Conservation (phyloP, 2,888 invertebrate species). For the Blera fallax region DNA sequence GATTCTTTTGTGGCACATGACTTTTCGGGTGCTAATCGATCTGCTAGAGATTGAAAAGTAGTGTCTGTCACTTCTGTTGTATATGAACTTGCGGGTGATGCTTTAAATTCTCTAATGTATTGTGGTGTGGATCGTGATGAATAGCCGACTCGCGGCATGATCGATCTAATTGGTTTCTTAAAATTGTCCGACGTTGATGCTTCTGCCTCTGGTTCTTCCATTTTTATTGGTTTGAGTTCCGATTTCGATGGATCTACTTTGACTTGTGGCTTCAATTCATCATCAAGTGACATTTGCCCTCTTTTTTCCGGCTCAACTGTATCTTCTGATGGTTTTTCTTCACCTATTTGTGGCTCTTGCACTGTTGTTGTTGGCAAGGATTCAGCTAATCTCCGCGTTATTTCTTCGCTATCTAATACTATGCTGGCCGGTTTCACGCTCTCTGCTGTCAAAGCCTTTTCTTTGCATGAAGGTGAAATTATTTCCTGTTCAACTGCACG, state of each 20-base stretch:
- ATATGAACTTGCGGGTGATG: not conserved
- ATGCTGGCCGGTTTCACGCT: not conserved
- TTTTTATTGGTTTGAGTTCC: conserved; percentile 35
- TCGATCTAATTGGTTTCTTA: conserved; percentile 11
- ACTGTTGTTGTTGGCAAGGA: not conserved
- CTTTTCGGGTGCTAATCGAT: not conserved
- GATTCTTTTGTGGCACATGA: not conserved
- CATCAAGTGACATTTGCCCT: not conserved
- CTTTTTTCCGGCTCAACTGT: not conserved
- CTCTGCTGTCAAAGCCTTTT: not conserved
- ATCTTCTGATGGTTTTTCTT: conserved; percentile 6
- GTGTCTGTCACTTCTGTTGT: not conserved
- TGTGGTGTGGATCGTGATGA: not conserved
- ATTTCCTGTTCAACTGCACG: conserved; percentile 24
- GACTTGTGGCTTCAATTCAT: conserved; percentile 6
- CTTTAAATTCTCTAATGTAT: not conserved
- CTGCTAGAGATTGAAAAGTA: not conserved
- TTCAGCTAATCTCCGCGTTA: not conserved
- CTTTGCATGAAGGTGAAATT: not conserved
- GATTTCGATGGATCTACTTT: conserved; percentile 5
- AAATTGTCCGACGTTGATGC: not conserved
- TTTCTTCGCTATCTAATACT: too few relatives aligned
- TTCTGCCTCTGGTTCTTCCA: conserved; percentile 24
- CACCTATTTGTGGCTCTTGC: not conserved
- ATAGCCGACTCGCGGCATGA: not conserved